phyloP scores from a whole-genome alignment of 2,888 invertebrate species.

The Hoplodrina blanda region DNA sequence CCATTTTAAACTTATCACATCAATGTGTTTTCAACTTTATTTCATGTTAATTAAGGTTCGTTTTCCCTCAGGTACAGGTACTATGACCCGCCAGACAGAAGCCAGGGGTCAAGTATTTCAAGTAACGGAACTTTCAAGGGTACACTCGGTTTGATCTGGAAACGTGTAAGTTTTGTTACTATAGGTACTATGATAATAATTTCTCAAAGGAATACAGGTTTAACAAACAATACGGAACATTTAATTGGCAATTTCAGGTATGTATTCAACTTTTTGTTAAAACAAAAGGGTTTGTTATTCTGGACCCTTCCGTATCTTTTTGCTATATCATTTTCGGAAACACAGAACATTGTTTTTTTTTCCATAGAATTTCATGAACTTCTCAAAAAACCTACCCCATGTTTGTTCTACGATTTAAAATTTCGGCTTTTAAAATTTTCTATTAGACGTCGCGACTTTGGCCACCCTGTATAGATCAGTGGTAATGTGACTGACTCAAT shows the following conservation, averaged over 20 bases:
- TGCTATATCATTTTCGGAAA: too few species aligned
- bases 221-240: constrained; percentile 4
- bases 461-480: too few species aligned
- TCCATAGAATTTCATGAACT: too few species aligned
- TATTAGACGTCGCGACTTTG: too few species aligned
- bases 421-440: too few species aligned
- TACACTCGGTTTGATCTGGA: constrained; percentile 93
- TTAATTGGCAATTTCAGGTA: constrained; percentile 4
- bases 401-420: too few species aligned
- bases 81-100: constrained; percentile 93
- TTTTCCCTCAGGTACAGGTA: constrained; percentile 90
- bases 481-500: neutral
- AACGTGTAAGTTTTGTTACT: constrained; percentile 87
- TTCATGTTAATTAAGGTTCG: neutral
- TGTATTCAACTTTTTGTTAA: neutral
- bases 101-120: constrained; percentile 92
- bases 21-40: constrained; percentile 20
- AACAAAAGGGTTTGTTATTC: neutral
- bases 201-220: constrained; percentile 9
- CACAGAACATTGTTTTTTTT: too few species aligned
- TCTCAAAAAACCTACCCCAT: too few species aligned
- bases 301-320: neutral
- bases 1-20: constrained; percentile 19
- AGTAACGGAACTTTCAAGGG: constrained; percentile 93
- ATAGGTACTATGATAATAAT: constrained; percentile 7